A percentile compares a stretch with the other conserved stretches of the same genome.
phyloP scores from a whole-genome alignment of 2,113 vertebrate species.

The Chionis minor region DNA sequence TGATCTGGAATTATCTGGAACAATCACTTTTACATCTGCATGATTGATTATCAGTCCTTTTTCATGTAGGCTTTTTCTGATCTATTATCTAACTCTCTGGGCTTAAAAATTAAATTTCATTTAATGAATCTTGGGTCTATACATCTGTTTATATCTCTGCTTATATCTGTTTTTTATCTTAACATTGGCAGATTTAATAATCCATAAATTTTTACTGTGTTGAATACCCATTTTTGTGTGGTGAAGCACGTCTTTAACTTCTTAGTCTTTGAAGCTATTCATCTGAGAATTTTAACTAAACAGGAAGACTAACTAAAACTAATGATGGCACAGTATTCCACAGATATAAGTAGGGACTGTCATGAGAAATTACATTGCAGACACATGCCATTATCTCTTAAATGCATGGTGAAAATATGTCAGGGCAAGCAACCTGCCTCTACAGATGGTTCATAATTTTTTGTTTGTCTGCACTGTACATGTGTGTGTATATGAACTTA shows the following conservation, averaged over 20 bases:
- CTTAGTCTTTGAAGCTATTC: background rate
- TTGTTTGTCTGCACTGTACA: background rate
- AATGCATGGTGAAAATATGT: background rate
- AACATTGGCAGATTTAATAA: background rate
- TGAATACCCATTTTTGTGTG: background rate
- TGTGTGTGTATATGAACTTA: background rate
- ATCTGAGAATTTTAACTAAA: background rate
- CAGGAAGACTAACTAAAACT: background rate
- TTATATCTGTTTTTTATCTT: background rate
- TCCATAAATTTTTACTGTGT: background rate
- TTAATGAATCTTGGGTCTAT: background rate
- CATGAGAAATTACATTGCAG: background rate
- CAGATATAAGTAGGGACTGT: background rate
- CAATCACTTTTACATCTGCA: background rate
- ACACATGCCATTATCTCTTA: background rate
- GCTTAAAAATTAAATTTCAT: background rate
- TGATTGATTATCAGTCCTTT: background rate
- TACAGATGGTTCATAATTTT: background rate
- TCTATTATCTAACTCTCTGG: background rate
- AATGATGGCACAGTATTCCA: background rate
- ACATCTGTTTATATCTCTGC: background rate
- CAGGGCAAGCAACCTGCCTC: background rate
- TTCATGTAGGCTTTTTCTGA: background rate
- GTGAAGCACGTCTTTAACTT: background rate
- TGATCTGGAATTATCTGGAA: background rate